Base-by-base conservation (phyloP, 2,113 vertebrate species). In the Porphyrio hochstetteri region DNA sequence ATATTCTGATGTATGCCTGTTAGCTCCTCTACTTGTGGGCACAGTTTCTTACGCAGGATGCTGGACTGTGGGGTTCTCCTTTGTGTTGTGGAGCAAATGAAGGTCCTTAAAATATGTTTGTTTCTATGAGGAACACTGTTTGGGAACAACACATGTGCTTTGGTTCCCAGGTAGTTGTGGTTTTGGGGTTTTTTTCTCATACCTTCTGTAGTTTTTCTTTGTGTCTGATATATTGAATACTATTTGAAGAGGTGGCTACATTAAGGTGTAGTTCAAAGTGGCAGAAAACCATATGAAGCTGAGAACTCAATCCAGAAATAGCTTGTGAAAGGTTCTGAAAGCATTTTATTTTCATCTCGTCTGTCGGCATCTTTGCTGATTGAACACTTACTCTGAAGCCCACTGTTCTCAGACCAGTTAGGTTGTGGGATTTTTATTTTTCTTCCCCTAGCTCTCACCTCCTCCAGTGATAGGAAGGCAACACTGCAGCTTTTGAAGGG, bases 311-410 rank as follows among this genome's bases (percentile, higher is more conserved):
- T 91, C 82, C 90, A 88, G 85, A 90, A 97, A 95, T 96, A 95
- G 86, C 79, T 24, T n/a, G 77, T 93, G 91, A 92, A 93, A 88
- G n/a, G 42, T 93, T 93, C 82, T 94, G 72, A 96, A 92, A 88
- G 82, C 83, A 71, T 96, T 95, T 95, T 92, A 78, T 95, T 96
- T 96, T 93, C 88, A 92, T 71, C 68, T 86, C 42, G 61, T 81
- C 82, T 88, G 88, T 93, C 89, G 91, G 86, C 1, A 0, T 80
- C 94, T 94, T 87, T 87, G 70, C 84, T 59, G 93, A 82, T 91
- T 72, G 91, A 91, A 70, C 2, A 0, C 75, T 87, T 90, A 42
- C 36, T 88, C 71, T 72, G 79, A 88, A 95, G 36, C 29, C 55
- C 82, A 33, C 55, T 92, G 86, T 90, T 94, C 69, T 94, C 68